Base-by-base conservation (phyloP, 2,113 vertebrate genomes). In the Scortum barcoo region DNA sequence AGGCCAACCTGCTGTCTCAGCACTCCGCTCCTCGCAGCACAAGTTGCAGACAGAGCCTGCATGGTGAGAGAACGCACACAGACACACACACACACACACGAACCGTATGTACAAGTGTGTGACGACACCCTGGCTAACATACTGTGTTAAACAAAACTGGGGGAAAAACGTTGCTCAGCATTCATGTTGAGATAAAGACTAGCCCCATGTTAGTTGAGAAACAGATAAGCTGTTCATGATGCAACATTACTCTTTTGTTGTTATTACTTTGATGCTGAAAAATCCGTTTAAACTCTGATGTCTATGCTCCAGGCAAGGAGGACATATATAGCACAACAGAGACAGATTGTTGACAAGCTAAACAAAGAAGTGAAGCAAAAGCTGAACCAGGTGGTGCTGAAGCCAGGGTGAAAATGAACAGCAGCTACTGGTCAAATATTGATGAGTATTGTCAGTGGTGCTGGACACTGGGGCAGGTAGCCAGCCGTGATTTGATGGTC, bases 1-100 rank as follows among this genome's bases (percentile, higher is more conserved):
- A 16, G 88, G 54, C 81, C 85, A 88, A 86, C 76, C 81, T 93
- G 94, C 93, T 93, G 91, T 28, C 87, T 95, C 93, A 95, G 93
- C 94, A 93, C 80, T 91, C 67, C 67, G 8, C 84, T 76, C 77
- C 76, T 83, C 78, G 72, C 72, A 79, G 85, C 70, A 78, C 50
- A 83, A 78, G 81, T 72, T 84, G 53, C 76, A 88, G 86, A 83
- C 83, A 46, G 44, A 57, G 63, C 68, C 80, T 80, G 80, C 13
- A 17, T 48, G 69, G 84, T 68, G 60, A 72, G 61, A 58, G 40
- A 81, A 58, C 33, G 50, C 71, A 62, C 33, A 76, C 76, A 72
- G 53, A 56, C 56, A 50, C 63, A 70, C 62, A 76, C 36, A 80
- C 69, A 83, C 54, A 46, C 24, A 54, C 72, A 66, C 50, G 71